phyloP scores from a whole-genome alignment of 2,113 vertebrate species.

The Salminus brasiliensis region DNA sequence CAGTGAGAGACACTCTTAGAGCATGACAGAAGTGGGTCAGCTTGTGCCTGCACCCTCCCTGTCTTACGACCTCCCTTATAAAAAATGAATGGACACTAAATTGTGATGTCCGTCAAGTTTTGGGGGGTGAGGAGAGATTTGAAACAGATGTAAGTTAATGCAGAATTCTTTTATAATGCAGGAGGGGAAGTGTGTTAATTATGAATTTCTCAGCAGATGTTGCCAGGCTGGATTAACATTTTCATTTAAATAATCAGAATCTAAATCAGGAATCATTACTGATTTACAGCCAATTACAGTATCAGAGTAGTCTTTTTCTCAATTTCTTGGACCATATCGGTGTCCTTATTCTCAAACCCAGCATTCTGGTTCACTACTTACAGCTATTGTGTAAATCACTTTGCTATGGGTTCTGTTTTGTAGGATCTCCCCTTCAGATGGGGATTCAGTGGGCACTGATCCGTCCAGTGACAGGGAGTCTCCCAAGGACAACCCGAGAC shows the following conservation, averaged over 20 bases:
- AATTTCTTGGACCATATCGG: background rate
- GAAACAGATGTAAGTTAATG: background rate
- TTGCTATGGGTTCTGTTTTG: conserved; percentile 46
- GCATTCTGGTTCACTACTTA: background rate
- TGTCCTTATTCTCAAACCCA: background rate
- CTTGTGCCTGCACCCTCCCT: conserved; percentile 6
- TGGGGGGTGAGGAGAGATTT: background rate
- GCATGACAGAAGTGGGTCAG: conserved; percentile 22
- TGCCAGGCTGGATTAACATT: background rate
- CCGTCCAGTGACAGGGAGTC: conserved; percentile 86
- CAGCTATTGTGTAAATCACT: background rate
- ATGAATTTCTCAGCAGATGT: background rate
- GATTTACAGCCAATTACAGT: background rate
- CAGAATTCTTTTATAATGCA: background rate
- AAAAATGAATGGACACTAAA: conserved; percentile 20
- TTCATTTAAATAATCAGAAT: conserved; percentile 4
- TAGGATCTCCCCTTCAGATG: conserved; percentile 91
- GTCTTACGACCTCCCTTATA: background rate
- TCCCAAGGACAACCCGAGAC: conserved; percentile 80
- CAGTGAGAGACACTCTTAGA: conserved; percentile 17
- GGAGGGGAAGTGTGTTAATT: background rate
- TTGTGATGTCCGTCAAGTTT: conserved; percentile 26
- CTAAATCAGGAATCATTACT: background rate
- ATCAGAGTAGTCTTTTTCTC: background rate
- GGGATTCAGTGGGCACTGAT: conserved; percentile 88